A percentile compares a stretch with the other conserved stretches of the same genome.
These are phyloP conservation scores for Salticus scenicus DNA, from an alignment of 2,888 invertebrate genomes.

Conservation along the genomic window DNA sequence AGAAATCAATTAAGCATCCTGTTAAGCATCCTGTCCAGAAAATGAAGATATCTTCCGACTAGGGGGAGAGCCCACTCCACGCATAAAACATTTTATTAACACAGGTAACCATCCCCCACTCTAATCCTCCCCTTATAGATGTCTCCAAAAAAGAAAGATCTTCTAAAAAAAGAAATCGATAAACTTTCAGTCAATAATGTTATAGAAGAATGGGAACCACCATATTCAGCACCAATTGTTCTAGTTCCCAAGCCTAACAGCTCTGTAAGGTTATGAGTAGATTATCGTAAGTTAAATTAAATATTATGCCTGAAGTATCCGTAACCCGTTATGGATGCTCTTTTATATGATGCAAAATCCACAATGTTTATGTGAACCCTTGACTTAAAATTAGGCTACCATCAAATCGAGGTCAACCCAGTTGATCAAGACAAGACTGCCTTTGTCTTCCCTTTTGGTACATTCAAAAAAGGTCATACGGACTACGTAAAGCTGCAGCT, in stretches of 20 bases:
- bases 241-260: slow-evolving; percentile 13
- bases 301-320: background rate
- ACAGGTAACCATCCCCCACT: background rate
- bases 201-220: slow-evolving; percentile 21
- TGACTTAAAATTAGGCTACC: slow-evolving; percentile 10
- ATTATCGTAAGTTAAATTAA: slow-evolving; percentile 28
- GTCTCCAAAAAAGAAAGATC: background rate
- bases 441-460: background rate
- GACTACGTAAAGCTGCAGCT: background rate
- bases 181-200: background rate
- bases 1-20: background rate
- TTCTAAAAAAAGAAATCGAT: background rate
- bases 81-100: background rate
- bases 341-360: background rate
- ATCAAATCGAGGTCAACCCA: slow-evolving; percentile 2
- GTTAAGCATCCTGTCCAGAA: slow-evolving; percentile 1
- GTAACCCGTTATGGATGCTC: background rate
- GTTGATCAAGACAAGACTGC: background rate
- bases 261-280: background rate
- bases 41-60: slow-evolving; percentile 7
- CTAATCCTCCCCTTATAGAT: background rate
- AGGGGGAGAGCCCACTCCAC: slow-evolving; percentile 14
- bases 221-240: background rate
- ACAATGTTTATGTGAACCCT: background rate
- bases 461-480: background rate